Base-by-base conservation (phyloP, 2,113 vertebrate species). In the Sinocyclocheilus grahami region DNA sequence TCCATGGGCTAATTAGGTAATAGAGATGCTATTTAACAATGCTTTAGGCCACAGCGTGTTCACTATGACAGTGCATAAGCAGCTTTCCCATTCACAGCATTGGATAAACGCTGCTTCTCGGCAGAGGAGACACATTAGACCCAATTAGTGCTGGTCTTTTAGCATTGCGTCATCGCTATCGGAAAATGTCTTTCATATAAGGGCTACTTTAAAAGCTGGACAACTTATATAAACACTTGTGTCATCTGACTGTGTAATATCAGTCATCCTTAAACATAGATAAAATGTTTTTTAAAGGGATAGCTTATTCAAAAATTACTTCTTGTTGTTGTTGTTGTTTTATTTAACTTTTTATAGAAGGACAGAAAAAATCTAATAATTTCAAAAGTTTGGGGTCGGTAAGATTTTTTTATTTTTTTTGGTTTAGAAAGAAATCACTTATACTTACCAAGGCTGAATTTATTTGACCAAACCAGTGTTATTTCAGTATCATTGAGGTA, bases 1-100 rank as follows among this genome's bases (percentile, higher is more conserved):
- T 72, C 85, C 20, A 46, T 0, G 39, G 60, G 82, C 71, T 89
- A 85, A 89, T 85, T 84, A 86, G 27, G 87, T 80, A 84, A 84
- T 80, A 75, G 76, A 58, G 77, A 83, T 86, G 53, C 80, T 79
- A 27, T 83, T 51, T 74, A 24, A 37, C 79, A 71, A 69, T 58
- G 46, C 72, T 67, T 63, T 53, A 69, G 84, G 78, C 24, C 14
- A 20, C 48, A 39, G 58, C 71, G 16, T 76, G 80, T 65, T 63
- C n/a, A 13, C 60, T 67, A 55, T 81, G 80, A 65, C 86, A 69
- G 60, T 46, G 75, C 82, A 83, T 51, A 78, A 74, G 51, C 82
- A 14, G 69, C 33, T 74, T 58, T 74, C 53, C 78, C 78, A 74
- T 84, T 60, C 22, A 0, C 69, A 58, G 51, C 48, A 11, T 27